A percentile compares a stretch with the other conserved stretches of the same genome.
Conservation (phyloP, 2,113 vertebrate genomes). For the Bufo bufo region DNA sequence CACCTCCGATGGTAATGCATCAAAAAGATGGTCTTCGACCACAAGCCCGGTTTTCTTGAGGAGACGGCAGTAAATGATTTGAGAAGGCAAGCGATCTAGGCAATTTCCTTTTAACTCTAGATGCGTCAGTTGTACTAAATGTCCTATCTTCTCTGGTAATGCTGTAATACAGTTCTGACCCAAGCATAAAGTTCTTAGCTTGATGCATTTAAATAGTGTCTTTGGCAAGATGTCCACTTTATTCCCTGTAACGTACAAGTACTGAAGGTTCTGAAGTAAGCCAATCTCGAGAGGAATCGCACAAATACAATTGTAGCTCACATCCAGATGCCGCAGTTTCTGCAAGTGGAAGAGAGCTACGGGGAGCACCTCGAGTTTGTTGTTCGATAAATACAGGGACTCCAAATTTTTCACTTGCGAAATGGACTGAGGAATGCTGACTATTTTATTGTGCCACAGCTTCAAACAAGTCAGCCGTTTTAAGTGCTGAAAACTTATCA, state of each 20-base stretch:
- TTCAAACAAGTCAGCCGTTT: conserved; percentile 96
- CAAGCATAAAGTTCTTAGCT: conserved; percentile 90
- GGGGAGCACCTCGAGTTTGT: conserved; percentile 93
- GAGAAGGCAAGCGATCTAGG: conserved; percentile 88
- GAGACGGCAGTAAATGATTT: conserved; percentile 87
- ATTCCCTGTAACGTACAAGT: conserved; percentile 92
- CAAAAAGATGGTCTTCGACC: conserved; percentile 96
- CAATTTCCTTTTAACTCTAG: conserved; percentile 97
- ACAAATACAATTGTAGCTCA: conserved; percentile 89
- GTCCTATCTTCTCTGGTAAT: conserved; percentile 88
- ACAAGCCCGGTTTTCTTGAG: conserved; percentile 87
- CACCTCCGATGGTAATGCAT: conserved; percentile 88
- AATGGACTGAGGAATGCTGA: conserved; percentile 91
- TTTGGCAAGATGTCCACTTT: conserved; percentile 92
- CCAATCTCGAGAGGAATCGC: conserved; percentile 87
- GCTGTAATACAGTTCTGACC: conserved; percentile 89
- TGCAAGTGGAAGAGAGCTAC: conserved; percentile 88
- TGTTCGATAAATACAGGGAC: conserved; percentile 93
- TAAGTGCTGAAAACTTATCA: conserved; percentile 98
- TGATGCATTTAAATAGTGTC: conserved; percentile 93
- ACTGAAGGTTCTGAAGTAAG: conserved; percentile 92
- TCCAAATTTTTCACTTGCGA: conserved; percentile 94
- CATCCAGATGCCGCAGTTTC: conserved; percentile 92
- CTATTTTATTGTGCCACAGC: conserved; percentile 98
- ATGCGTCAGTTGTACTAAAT: conserved; percentile 89